These are phyloP conservation scores for Ptilonorhynchus violaceus DNA, from an alignment of 2,113 vertebrate genomes.

Conservation along the genomic window DNA sequence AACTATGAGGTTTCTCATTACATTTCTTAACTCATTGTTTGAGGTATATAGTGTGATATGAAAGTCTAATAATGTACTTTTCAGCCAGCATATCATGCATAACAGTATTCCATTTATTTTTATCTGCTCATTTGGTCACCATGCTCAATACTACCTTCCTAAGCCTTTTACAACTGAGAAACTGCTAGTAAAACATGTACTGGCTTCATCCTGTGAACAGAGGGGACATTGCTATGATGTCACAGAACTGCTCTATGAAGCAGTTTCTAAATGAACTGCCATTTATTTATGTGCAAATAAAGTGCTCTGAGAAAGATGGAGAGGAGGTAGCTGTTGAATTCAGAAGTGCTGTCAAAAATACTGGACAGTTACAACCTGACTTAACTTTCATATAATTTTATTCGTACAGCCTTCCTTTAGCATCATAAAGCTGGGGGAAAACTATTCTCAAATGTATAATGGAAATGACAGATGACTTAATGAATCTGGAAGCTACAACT, in stretches of 20 bases:
- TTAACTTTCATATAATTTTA: not conserved
- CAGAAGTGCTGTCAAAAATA: not conserved
- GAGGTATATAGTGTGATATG: not conserved
- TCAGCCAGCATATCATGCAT: not conserved
- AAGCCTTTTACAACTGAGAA: not conserved
- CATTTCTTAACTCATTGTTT: conserved; percentile 22
- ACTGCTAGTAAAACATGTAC: not conserved
- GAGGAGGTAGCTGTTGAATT: not conserved
- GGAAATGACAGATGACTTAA: not conserved
- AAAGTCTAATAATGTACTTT: conserved; percentile 11
- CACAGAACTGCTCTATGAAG: not conserved
- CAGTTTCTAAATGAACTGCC: not conserved
- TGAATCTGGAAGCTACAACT: not conserved
- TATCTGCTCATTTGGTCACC: conserved; percentile 6
- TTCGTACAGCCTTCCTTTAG: not conserved
- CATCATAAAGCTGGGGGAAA: not conserved
- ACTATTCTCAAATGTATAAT: not conserved
- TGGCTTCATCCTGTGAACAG: not conserved
- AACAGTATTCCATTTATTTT: not conserved
- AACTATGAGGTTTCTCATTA: not conserved
- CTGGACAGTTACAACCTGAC: not conserved
- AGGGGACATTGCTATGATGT: not conserved
- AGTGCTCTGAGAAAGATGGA: not conserved
- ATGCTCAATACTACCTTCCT: not conserved
- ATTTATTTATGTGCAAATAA: not conserved